Evolutionary conservation across 2,113 vertebrate species (phyloP).

Genomic region (Megalops atlanticus): DNA sequence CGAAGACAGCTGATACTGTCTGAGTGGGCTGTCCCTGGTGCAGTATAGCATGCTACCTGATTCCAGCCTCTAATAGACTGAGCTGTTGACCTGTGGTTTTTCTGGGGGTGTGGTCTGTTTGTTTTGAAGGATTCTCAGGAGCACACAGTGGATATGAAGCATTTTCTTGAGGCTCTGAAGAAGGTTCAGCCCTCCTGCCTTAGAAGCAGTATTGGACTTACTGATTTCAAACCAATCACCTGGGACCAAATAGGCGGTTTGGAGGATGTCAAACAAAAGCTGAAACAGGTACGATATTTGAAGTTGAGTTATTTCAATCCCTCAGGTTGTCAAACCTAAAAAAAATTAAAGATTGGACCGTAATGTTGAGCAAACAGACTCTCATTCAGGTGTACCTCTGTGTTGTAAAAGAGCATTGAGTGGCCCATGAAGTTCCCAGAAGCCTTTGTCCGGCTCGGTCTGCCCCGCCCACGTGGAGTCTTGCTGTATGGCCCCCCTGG

Average conservation of each 20-base stretch:
- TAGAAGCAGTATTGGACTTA: constrained; percentile 79
- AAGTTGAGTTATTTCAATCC: not conserved
- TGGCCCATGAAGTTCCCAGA: constrained; percentile 90
- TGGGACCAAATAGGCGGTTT: constrained; percentile 96
- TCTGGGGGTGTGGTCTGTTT: not conserved
- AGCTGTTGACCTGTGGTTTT: not conserved
- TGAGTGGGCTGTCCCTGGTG: not conserved
- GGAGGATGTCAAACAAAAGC: constrained; percentile 85
- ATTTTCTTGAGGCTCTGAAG: constrained; percentile 85
- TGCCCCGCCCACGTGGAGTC: constrained; percentile 81
- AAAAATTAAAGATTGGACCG: not conserved
- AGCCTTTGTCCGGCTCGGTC: constrained; percentile 84
- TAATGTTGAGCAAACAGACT: not conserved
- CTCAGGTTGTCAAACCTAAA: not conserved
- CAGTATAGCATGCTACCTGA: not conserved
- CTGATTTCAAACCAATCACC: constrained; percentile 74
- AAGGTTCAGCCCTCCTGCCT: constrained; percentile 82
- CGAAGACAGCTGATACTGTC: not conserved
- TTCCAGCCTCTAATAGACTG: not conserved
- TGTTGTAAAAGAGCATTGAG: constrained; percentile 79
- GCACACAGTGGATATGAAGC: constrained; percentile 60
- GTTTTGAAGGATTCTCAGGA: constrained; percentile 63
- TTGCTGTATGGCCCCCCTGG: constrained; percentile 90
- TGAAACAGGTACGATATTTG: constrained; percentile 81
- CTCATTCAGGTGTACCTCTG: not conserved